Evolutionary conservation across 1,140 invertebrate genomes (phyloP), one percentile per base, ranked within the genome.

Genomic region (Drosophila azteca): DNA sequence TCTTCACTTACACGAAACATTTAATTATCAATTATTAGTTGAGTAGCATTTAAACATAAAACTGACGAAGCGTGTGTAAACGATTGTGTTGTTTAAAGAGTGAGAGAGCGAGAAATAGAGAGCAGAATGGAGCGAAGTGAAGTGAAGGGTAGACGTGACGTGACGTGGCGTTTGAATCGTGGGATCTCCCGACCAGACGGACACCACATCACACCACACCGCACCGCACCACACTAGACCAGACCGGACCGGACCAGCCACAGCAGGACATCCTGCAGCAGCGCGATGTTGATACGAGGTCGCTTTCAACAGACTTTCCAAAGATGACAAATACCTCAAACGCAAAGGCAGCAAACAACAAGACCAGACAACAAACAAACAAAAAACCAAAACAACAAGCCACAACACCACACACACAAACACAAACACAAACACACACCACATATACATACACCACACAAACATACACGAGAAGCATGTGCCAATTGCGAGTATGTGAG

Each of bases 21-120:
- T 72, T 66, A 76, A 85, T 68, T 64, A 79, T 69, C 69, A 83
- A 73, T 89, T 79, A 85, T 79, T 80, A 90, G 64, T 79, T 77
- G 75, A 74, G 74, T 88, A 88, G 84, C 72, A 84, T 81, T 80
- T 81, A 80, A 80, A 88, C 81, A 83, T 88, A 88, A 90, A 90
- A 90, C 88, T 90, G 88, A 90, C 88, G 88, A 90, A 90, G 88
- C 73, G 79, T 90, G 88, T 90, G 87, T 90, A 79, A 69, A 70
- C 75, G 61, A 88, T 78, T 90, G 80, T 90, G 85, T 90, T 90
- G 81, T 90, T 90, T 73, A 66, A 60, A 55, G 54, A 75, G 58
- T 55, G 58, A 61, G 63, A 41, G 41, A 80, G 24, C 24, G 29
- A 62, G 17, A 17, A 15, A 57, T 8, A 24, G 26, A 45, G 35